phyloP scores from a whole-genome alignment of 2,113 vertebrate genomes.

The Hippocampus abdominalis region DNA sequence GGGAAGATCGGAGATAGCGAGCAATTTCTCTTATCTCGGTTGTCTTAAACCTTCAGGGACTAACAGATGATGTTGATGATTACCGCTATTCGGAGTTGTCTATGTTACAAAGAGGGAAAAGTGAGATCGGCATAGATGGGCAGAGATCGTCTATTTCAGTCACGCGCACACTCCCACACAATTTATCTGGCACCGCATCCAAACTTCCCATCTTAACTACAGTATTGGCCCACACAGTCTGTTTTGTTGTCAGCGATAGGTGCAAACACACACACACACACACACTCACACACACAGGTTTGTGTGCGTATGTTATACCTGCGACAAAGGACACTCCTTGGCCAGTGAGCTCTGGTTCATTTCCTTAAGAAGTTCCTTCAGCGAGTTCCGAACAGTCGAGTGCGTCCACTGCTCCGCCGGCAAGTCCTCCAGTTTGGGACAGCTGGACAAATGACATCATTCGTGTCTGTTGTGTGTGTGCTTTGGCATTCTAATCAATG shows the following conservation, averaged over 20 bases:
- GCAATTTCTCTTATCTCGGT: constrained; percentile 47
- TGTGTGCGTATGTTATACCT: constrained; percentile 70
- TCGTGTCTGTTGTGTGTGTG: background rate
- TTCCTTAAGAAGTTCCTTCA: constrained; percentile 95
- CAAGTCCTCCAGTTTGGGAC: constrained; percentile 92
- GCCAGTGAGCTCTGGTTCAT: constrained; percentile 98
- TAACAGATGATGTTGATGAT: constrained; percentile 87
- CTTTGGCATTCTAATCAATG: too few species aligned
- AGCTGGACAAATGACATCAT: constrained; percentile 54
- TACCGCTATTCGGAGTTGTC: constrained; percentile 64
- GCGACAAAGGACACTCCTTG: constrained; percentile 95
- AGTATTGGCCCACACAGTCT: constrained; percentile 34
- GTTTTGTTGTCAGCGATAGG: constrained; percentile 12
- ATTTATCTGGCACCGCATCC: constrained; percentile 57
- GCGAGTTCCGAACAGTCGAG: constrained; percentile 92
- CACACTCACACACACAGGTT: background rate
- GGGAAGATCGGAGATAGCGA: constrained; percentile 8
- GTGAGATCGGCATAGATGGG: background rate
- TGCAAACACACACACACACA: constrained; percentile 2
- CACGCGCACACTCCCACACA: constrained; percentile 19
- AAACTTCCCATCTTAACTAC: constrained; percentile 42
- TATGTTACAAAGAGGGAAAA: constrained; percentile 7
- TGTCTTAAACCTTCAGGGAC: constrained; percentile 86
- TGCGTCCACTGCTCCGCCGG: constrained; percentile 95
- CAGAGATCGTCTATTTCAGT: constrained; percentile 52